Conservation (phyloP, 2,888 invertebrate genomes). For the Troilus luridus region DNA sequence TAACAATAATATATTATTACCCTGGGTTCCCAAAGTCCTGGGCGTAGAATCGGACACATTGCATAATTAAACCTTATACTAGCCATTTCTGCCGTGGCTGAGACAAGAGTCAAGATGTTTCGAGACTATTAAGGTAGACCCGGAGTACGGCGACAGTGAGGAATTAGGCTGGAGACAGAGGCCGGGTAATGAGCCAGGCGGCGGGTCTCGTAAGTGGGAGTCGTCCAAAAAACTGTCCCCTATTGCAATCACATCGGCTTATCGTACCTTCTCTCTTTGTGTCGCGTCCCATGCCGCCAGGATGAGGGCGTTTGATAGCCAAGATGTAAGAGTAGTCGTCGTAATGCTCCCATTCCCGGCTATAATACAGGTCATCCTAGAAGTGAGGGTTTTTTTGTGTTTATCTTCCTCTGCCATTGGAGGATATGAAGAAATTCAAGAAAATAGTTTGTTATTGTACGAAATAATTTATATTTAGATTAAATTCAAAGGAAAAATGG, state of each 20-base stretch:
- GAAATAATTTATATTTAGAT: no score
- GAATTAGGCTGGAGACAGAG: conserved; percentile 37
- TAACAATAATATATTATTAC: neutral
- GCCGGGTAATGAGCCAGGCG: conserved; percentile 15
- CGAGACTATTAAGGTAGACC: neutral
- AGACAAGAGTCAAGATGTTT: neutral
- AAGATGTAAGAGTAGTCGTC: neutral
- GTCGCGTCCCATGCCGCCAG: neutral
- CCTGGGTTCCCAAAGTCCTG: neutral
- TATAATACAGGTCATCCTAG: neutral
- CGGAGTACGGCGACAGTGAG: neutral
- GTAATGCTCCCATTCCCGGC: neutral
- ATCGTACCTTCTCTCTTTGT: neutral
- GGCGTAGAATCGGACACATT: neutral
- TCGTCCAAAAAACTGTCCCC: conserved; percentile 8
- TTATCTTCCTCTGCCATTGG: neutral
- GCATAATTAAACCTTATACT: neutral
- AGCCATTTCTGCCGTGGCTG: neutral
- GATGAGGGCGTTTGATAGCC: neutral
- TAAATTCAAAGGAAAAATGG: no score
- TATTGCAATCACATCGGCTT: conserved; percentile 34
- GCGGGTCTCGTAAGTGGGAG: neutral
- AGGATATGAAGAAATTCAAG: no score
- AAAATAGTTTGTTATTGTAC: no score
- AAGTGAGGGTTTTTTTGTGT: neutral